Evolutionary conservation across 2,113 vertebrate genomes (phyloP).

Genomic region (Pionites leucogaster): DNA sequence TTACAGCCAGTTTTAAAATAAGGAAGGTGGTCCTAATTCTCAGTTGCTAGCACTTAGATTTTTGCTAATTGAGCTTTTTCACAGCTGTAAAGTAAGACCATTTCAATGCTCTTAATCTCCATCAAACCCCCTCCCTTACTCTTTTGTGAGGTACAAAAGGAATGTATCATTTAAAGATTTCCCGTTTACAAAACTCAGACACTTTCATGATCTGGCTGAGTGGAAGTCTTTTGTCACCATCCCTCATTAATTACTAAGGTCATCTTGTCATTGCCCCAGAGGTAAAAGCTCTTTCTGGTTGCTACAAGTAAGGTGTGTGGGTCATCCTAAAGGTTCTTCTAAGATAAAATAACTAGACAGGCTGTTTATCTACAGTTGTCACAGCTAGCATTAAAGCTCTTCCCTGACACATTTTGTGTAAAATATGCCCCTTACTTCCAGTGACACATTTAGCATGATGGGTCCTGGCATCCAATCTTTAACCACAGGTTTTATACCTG

Average conservation of each 20-base stretch:
- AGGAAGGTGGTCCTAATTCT: not conserved
- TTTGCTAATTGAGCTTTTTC: not conserved
- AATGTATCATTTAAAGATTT: not conserved
- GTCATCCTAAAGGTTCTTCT: not conserved
- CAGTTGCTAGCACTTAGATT: not conserved
- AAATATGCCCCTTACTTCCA: not conserved
- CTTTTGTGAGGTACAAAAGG: not conserved
- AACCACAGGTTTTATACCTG: not conserved
- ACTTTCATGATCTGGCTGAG: not conserved
- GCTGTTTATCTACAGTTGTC: not conserved
- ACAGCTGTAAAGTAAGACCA: not conserved
- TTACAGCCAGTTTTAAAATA: not conserved
- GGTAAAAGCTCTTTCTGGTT: not conserved
- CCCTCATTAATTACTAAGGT: not conserved
- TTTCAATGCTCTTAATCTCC: not conserved
- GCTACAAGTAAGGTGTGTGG: not conserved
- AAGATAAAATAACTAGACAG: not conserved
- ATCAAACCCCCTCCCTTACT: not conserved
- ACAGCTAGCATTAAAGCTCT: not conserved
- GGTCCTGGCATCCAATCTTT: not conserved
- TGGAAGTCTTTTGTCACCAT: not conserved
- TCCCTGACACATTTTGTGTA: not conserved
- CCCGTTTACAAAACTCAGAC: not conserved
- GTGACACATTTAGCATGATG: not conserved
- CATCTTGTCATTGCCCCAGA: not conserved